These are phyloP conservation scores for Dendrolimus kikuchii DNA, from an alignment of 1,140 invertebrate species.

Conservation along the genomic window DNA sequence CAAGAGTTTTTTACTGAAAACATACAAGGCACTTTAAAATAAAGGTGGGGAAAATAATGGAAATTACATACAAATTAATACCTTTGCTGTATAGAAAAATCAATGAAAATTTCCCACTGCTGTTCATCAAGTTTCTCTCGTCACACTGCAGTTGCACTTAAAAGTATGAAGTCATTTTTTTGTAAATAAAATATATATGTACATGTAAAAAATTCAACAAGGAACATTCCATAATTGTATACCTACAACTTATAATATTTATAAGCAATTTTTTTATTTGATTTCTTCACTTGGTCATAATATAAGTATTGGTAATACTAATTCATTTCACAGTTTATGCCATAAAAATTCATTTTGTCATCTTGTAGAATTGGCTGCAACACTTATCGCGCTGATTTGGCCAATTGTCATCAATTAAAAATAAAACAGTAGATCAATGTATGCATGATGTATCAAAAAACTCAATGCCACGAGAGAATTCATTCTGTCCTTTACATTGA, in stretches of 20 bases:
- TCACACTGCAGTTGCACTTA: conserved; percentile 65
- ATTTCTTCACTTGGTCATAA: too few species aligned
- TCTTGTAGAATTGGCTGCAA: too few species aligned
- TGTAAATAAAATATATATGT: conserved; percentile 50
- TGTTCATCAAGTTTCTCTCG: conserved; percentile 54
- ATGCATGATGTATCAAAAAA: conserved; percentile 20
- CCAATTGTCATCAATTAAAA: conserved; percentile 6
- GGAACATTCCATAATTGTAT: conserved; percentile 37
- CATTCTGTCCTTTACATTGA: conserved; percentile 29
- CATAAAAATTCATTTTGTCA: too few species aligned
- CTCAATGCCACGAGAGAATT: conserved; percentile 63
- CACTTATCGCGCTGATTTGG: too few species aligned
- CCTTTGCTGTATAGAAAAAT: background rate
- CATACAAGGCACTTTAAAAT: conserved; percentile 36
- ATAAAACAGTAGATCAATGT: conserved; percentile 8
- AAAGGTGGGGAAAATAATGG: conserved; percentile 31
- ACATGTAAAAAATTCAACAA: conserved; percentile 47
- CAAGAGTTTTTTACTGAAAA: conserved; percentile 13
- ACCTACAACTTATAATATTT: conserved; percentile 23
- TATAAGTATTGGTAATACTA: too few species aligned
- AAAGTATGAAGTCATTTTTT: conserved; percentile 47
- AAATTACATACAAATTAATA: conserved; percentile 12
- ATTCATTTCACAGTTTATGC: too few species aligned
- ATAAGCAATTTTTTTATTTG: background rate
- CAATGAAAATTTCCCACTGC: conserved; percentile 36